Base-by-base conservation (phyloP, 2,888 invertebrate genomes). In the Allolobophora icterica region DNA sequence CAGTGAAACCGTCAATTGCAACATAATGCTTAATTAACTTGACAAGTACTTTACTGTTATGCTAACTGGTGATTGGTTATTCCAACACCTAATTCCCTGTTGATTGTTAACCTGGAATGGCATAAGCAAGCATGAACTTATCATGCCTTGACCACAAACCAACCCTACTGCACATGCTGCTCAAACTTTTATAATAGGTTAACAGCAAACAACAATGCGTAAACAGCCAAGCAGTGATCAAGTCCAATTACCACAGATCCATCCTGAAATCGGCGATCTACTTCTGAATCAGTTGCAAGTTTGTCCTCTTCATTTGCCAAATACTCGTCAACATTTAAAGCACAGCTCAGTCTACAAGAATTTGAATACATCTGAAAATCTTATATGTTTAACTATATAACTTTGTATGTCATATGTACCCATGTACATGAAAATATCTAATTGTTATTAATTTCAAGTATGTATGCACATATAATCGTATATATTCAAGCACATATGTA, bases 321-420 rank as follows among this genome's bases (percentile, higher is more conserved):
- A n/a, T 71, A 71, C n/a, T 71, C 71, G 13, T 71, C 71, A n/a
- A n/a, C 71, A 71, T 71, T 71, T n/a, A 71, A 71, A 71, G 71
- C 71, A 71, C 71, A 71, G 71, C n/a, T n/a, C n/a, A 71, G 71
- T n/a, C 71, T 71, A n/a, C n/a, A 71, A 71, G 30, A 52, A 52
- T 1, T 21, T 52, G 52, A 8, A 52, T 24, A 52, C 24, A 52
- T 21, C 52, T 21, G 52, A 52, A 24, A 52, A 52, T 52, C 24
- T 52, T 24, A 6, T 24, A 52, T 52, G 52, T 52, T 24, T 21
- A 1, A 52, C 0, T 24, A 24, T 24, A 24, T 52, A 1, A 24
- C 52, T 24, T 24, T 52, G 52, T 24, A 52, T 24, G 24, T 52
- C 24, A 15, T 13, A 42, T 52, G 21, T 52, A 52, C 42, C 1